A percentile compares a stretch with the other conserved stretches of the same genome.
Evolutionary conservation across 2,113 vertebrate genomes (phyloP).

Genomic region (Apistogramma diplotaenia): DNA sequence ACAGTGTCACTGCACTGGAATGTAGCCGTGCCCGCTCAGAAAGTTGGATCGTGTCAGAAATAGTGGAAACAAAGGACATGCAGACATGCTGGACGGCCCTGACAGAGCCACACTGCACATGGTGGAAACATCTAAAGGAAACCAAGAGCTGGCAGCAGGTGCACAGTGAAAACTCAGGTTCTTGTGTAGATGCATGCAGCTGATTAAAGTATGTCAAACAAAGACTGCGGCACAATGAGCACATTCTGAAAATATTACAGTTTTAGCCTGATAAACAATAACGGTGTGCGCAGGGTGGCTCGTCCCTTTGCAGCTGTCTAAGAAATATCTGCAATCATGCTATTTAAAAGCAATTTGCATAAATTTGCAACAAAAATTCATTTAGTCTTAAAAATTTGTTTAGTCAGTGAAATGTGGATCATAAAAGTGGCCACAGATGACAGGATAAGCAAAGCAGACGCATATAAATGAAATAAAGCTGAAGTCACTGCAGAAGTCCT

Average conservation of each 20-base stretch:
- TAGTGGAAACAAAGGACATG: not conserved
- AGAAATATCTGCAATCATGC: not conserved
- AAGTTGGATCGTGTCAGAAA: conserved; percentile 10
- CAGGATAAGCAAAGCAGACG: not conserved
- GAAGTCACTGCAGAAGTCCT: not conserved
- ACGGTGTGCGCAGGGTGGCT: not conserved
- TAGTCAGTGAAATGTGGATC: accelerated
- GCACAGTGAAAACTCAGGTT: not conserved
- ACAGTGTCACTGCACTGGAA: conserved; percentile 69
- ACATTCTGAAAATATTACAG: not conserved
- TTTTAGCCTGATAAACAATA: not conserved
- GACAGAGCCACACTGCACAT: not conserved
- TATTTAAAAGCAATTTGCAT: not conserved
- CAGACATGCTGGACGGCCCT: not conserved
- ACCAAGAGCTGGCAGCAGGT: not conserved
- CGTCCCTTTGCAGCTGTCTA: accelerated
- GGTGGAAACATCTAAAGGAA: not conserved
- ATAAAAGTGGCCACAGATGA: not conserved
- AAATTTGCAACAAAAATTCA: not conserved
- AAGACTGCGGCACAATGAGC: not conserved
- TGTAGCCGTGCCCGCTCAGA: conserved; percentile 24
- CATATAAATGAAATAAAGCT: not conserved
- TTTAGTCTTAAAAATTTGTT: not conserved
- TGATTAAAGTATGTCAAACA: not conserved
- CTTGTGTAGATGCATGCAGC: not conserved